Evolutionary conservation across 2,797 vertebrate genomes (phyloP), one percentile per base, ranked within the genome.

Genomic region (Sebastes diaconus): DNA sequence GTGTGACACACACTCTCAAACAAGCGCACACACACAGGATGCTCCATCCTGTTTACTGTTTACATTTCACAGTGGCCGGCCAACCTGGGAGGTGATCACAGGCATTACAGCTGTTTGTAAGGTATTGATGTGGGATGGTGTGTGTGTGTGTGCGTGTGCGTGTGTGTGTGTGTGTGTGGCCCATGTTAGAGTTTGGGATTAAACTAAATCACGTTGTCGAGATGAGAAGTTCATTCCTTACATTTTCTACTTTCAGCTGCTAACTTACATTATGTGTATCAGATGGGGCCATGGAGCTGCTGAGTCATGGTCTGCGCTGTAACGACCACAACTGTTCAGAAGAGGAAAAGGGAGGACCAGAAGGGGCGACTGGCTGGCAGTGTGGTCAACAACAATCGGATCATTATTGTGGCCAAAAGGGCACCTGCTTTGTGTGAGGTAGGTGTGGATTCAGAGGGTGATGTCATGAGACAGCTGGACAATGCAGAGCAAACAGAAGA

Each of bases 11-110:
- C 42, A 68, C 78, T 68, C 30, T 30, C 58, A 59, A 61, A 22
- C 20, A 63, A 27, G 24, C 46, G 3, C 67, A 54, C 70, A 81
- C 83, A 87, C 83, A 87, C 80, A 87, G 93, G 93, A 94, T 91
- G 85, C 87, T 78, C 83, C 92, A 89, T 93, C 93, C 92, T 95
- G 94, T 95, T 95, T 94, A 93, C 93, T 95, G 88, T 96, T 96
- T 94, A 94, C 94, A 90, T 90, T 95, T 95, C 94, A 95, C 94
- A 95, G 85, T 91, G 81, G 84, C 81, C 52, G 39, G 74, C 68
- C 92, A 90, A 91, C 91, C 78, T 94, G 92, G 94, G 95, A 95
- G 94, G 72, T 91, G 85, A 91, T 93, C 84, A 77, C 84, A 87
- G 83, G 77, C 84, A 80, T 90, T 90, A 90, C 90, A 92, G 92